Percentiles rank a stretch among this genome's conserved stretches.
Conservation (phyloP, 2,113 vertebrate species). For the Mixornis gularis region DNA sequence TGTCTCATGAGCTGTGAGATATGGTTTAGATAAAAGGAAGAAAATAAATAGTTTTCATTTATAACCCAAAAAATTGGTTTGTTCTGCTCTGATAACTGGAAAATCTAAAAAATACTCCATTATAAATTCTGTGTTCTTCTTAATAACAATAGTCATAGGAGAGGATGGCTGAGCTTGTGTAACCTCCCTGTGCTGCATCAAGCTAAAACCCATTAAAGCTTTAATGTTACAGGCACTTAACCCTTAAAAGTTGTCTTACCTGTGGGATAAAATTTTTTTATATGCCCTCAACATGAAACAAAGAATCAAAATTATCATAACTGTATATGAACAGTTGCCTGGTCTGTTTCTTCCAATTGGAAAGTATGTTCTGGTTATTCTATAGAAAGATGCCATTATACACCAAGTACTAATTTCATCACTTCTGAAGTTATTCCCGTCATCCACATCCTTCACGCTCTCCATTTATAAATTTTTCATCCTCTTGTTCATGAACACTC, state of each 20-base stretch:
- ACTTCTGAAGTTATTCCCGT: background rate
- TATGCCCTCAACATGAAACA: background rate
- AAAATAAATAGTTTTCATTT: conserved; percentile 61
- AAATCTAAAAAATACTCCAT: conserved; percentile 28
- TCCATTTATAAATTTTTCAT: background rate
- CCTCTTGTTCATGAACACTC: background rate
- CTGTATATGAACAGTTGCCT: background rate
- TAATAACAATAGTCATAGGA: conserved; percentile 23
- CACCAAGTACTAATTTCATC: background rate
- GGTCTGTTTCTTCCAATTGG: background rate
- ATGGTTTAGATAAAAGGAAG: conserved; percentile 39
- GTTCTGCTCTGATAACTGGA: conserved; percentile 41
- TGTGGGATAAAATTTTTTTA: background rate
- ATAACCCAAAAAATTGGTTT: conserved; percentile 16
- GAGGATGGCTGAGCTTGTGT: background rate
- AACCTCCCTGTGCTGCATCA: background rate
- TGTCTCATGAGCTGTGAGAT: conserved; percentile 50
- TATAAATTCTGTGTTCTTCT: conserved; percentile 35
- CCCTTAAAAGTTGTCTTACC: background rate
- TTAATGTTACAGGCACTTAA: conserved; percentile 1
- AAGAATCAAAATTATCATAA: background rate
- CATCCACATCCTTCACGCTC: background rate
- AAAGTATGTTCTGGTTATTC: background rate
- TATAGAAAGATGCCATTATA: background rate
- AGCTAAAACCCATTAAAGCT: conserved; percentile 19